phyloP scores from a whole-genome alignment of 2,888 invertebrate species.

The Diaphora mendica region DNA sequence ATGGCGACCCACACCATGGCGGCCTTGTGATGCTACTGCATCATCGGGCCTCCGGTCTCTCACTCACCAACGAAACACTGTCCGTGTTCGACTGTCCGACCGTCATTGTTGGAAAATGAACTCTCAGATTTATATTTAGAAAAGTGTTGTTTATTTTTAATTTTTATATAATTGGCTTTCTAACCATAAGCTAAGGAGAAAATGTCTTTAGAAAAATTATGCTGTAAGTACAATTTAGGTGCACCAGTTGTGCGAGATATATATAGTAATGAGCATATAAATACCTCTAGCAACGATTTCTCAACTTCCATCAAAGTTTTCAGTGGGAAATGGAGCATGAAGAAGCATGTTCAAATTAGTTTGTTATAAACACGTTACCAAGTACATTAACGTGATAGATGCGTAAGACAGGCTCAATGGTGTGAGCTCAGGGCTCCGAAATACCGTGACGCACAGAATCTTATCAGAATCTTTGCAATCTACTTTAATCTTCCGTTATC shows the following conservation, averaged over 20 bases:
- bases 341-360: slow-evolving; percentile 56
- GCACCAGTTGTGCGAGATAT: slow-evolving; percentile 45
- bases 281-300: slow-evolving; percentile 70
- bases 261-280: slow-evolving; percentile 53
- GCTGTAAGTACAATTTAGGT: slow-evolving; percentile 45
- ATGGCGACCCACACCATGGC: too few species aligned
- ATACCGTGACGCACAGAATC: slow-evolving; percentile 57
- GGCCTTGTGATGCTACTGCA: too few species aligned
- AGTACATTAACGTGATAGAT: slow-evolving; percentile 14
- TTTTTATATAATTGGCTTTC: slow-evolving; percentile 25
- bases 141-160: slow-evolving; percentile 9
- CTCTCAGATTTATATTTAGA: neutral
- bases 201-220: slow-evolving; percentile 19
- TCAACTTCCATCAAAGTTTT: slow-evolving; percentile 66
- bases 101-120: too few species aligned
- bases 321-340: slow-evolving; percentile 71
- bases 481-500: slow-evolving; percentile 82
- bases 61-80: too few species aligned
- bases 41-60: too few species aligned
- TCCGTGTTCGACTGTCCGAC: too few species aligned
- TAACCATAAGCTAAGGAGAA: slow-evolving; percentile 20
- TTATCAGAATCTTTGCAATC: slow-evolving; percentile 83
- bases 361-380: slow-evolving; percentile 34
- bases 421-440: slow-evolving; percentile 39
- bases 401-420: slow-evolving; percentile 28